Percentiles rank a stretch among this genome's conserved stretches.
Conservation (phyloP, 2,113 vertebrate genomes). For the Rostratula benghalensis region DNA sequence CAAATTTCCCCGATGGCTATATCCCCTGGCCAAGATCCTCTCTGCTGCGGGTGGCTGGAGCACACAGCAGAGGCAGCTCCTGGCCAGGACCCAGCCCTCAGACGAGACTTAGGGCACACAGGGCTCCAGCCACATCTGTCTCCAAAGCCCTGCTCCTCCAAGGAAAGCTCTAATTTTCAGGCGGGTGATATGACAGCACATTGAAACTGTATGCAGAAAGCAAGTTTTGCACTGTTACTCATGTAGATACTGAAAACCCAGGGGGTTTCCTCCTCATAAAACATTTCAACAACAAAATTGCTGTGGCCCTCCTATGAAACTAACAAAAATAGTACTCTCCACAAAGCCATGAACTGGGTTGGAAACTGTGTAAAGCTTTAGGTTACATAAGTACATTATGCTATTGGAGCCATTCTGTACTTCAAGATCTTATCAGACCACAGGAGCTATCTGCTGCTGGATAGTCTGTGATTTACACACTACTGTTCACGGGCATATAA, state of each 20-base stretch:
- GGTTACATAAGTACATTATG: neutral
- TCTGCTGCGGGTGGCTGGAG: neutral
- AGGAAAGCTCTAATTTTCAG: neutral
- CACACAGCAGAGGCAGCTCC: rapidly evolving
- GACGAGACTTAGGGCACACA: rapidly evolving
- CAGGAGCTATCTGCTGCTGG: neutral
- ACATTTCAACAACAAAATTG: neutral
- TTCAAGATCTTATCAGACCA: neutral
- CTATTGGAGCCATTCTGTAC: neutral
- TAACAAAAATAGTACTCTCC: neutral
- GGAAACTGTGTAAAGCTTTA: neutral
- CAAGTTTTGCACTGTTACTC: neutral
- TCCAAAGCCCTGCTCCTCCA: neutral
- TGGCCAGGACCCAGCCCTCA: neutral
- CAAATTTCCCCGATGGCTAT: neutral
- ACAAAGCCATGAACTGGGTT: neutral
- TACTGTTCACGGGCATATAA: neutral
- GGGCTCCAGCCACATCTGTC: neutral
- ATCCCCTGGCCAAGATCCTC: neutral
- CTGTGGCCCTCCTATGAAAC: neutral
- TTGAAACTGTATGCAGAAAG: neutral
- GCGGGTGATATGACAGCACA: neutral
- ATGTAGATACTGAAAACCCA: neutral
- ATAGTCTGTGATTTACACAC: neutral
- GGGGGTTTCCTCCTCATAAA: neutral